Base-by-base conservation (phyloP, 2,797 vertebrate genomes). In the Argentina silus region DNA sequence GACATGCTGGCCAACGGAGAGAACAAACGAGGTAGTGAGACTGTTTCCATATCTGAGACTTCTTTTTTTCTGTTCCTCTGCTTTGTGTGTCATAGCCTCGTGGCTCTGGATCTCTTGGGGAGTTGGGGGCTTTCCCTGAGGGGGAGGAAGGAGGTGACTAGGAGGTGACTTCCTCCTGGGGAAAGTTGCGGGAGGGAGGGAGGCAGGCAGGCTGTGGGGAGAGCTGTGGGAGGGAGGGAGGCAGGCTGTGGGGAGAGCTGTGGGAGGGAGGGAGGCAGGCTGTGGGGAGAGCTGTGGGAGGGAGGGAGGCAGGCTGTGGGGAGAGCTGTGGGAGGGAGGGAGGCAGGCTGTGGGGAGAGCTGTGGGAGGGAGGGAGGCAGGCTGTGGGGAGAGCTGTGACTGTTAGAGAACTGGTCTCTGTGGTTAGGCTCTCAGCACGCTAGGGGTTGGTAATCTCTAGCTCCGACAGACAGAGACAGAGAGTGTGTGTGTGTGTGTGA, bases 1-100 rank as follows among this genome's bases (percentile, higher is more conserved):
- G 86, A 81, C 93, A 93, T 82, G 90, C 89, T 75, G 93, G 95
- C 68, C 90, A 93, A 94, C 95, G 95, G 95, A 94, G 21, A 76
- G 1, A 23, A 10, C 27, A 62, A 48, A 3, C 45, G 44, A 48
- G 63, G 63, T 65, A 65, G 9, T 47, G 23, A 47, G 44, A 47
- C 44, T 47, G n/a, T 15, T 3, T 51, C 48, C 1, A 50, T 14
- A 8, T 14, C 48, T 14, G 1, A 1, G 8, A 9, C 36, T 63
- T 14, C 42, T 42, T 7, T 43, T 36, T 23, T 6, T 15, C 19
- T 11, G 77, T 70, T 81, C 15, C 64, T 76, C 53, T 0, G 78
- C 77, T 86, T 89, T 21, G 17, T 8, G 55, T 8, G 14, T 56
- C 17, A 87, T 85, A 88, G 82, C 78, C 74, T 4, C 85, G 89